Conservation (phyloP, 2,113 vertebrate species). For the Mastomys coucha region DNA sequence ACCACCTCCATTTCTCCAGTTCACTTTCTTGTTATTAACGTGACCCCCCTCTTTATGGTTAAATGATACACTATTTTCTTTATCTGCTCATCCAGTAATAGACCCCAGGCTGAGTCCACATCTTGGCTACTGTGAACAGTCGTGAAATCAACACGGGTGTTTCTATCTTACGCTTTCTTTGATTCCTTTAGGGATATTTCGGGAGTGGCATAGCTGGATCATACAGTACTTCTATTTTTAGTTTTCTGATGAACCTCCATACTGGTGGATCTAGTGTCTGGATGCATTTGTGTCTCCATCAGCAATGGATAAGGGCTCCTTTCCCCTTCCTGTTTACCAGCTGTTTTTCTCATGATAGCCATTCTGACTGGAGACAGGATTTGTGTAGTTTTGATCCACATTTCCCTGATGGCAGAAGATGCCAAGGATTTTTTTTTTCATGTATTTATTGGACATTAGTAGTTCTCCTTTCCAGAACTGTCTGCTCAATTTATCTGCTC, state of each 20-base stretch:
- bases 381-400: background rate
- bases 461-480: background rate
- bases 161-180: background rate
- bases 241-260: background rate
- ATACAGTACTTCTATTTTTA: background rate
- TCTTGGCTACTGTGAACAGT: background rate
- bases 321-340: background rate
- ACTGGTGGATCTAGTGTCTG: background rate
- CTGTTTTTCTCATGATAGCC: background rate
- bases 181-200: background rate
- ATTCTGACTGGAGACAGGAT: background rate
- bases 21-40: background rate
- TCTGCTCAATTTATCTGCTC: background rate
- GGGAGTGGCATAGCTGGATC: too few species aligned
- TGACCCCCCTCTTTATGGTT: background rate
- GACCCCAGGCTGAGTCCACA: background rate
- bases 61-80: background rate
- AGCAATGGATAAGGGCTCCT: too few species aligned
- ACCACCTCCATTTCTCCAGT: background rate
- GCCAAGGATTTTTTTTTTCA: too few species aligned
- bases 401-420: background rate
- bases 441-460: background rate
- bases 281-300: background rate
- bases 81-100: background rate
- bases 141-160: background rate